Conservation (phyloP, 2,797 vertebrate genomes). For the Sebastes hubbsi region DNA sequence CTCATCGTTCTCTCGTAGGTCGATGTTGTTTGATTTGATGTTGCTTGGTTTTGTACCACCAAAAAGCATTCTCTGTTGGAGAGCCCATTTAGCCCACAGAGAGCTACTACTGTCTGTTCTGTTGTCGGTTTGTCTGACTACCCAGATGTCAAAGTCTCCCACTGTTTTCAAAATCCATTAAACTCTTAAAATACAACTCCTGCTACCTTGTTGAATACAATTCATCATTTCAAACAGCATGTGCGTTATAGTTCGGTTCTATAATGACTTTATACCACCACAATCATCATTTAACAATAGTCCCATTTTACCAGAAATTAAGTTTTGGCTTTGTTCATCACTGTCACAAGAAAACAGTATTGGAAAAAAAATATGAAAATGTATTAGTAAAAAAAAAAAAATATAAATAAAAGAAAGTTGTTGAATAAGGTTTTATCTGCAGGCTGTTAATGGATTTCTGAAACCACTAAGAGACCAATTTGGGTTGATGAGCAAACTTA, state of each 20-base stretch:
- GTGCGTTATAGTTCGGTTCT: not conserved
- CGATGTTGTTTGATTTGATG: not conserved
- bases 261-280: not conserved
- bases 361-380: not conserved
- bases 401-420: not conserved
- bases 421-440: not conserved
- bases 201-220: not conserved
- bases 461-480: not conserved
- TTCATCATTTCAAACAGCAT: not conserved
- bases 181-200: not conserved
- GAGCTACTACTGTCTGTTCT: not conserved
- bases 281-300: not conserved
- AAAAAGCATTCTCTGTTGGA: constrained; percentile 5
- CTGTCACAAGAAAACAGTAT: not conserved
- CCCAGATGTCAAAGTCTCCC: not conserved
- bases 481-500: not conserved
- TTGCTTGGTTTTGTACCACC: not conserved
- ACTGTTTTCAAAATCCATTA: constrained; percentile 2
- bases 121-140: not conserved
- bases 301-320: not conserved
- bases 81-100: not conserved
- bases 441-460: not conserved
- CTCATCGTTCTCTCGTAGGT: not conserved
- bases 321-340: not conserved
- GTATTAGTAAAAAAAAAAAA: not conserved